Evolutionary conservation across 2,888 invertebrate species (phyloP).

Genomic region (Ophion ellenae): DNA sequence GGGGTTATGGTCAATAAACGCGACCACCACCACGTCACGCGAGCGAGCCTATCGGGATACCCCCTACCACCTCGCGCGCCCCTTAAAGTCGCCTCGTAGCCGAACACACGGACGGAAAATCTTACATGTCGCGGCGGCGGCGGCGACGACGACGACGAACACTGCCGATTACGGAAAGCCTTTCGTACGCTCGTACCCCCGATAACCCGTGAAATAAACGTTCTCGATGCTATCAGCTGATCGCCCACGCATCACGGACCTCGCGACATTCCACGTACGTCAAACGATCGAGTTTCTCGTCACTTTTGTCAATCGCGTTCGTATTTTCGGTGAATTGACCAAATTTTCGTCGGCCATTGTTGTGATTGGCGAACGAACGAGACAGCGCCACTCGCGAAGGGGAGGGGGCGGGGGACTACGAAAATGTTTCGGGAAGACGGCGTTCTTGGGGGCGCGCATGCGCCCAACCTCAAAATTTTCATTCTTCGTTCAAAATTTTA

Average conservation of each 20-base stretch:
- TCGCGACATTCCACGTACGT: conserved; percentile 63
- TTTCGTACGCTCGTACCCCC: conserved; percentile 74
- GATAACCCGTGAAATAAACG: conserved; percentile 70
- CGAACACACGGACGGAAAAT: conserved; percentile 79
- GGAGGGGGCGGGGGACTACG: neutral
- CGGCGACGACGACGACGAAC: conserved; percentile 16
- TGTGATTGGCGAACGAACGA: conserved; percentile 76
- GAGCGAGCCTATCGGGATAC: conserved; percentile 81
- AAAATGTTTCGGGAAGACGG: conserved; percentile 71
- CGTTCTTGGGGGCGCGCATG: conserved; percentile 79
- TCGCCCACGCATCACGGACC: conserved; percentile 14
- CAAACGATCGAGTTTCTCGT: conserved; percentile 54
- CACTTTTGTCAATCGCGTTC: conserved; percentile 53
- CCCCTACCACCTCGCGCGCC: conserved; percentile 75
- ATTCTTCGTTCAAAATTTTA: conserved; percentile 75
- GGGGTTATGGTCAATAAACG: conserved; percentile 84
- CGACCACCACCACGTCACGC: conserved; percentile 79
- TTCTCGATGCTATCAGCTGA: conserved; percentile 30
- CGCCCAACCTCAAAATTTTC: conserved; percentile 71
- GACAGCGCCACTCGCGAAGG: neutral
- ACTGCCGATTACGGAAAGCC: conserved; percentile 72
- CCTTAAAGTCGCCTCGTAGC: conserved; percentile 78
- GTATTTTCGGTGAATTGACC: conserved; percentile 75
- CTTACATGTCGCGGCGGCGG: conserved; percentile 76
- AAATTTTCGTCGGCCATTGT: conserved; percentile 81